These are phyloP conservation scores for Rutilus rutilus DNA, from an alignment of 2,113 vertebrate species.

Conservation along the genomic window DNA sequence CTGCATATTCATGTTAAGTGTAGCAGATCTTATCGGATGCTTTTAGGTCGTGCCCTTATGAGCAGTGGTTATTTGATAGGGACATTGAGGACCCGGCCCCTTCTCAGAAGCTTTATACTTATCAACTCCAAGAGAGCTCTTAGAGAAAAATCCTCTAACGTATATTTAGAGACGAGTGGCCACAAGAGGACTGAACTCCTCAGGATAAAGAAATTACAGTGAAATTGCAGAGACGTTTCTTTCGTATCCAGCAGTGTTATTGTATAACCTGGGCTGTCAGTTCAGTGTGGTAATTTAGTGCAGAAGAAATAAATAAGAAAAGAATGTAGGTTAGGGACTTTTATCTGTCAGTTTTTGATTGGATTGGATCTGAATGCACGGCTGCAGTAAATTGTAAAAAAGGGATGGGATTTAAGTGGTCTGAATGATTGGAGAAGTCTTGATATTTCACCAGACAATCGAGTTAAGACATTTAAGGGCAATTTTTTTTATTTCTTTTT, in stretches of 20 bases:
- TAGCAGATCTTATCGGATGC: constrained; percentile 28
- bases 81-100: constrained; percentile 35
- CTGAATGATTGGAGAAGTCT: no score
- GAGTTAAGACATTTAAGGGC: no score
- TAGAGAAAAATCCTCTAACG: constrained; percentile 45
- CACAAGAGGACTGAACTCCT: constrained; percentile 41
- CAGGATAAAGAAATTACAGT: constrained; percentile 13
- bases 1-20: constrained; percentile 17
- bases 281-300: background rate
- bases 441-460: no score
- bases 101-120: constrained; percentile 41
- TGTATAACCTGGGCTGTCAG: background rate
- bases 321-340: no score
- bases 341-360: no score
- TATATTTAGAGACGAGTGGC: constrained; percentile 46
- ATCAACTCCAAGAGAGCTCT: constrained; percentile 51
- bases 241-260: background rate
- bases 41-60: constrained; percentile 48
- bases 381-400: no score
- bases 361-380: no score
- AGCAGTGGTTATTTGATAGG: constrained; percentile 52
- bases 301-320: background rate
- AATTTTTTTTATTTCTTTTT: no score
- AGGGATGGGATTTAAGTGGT: no score
- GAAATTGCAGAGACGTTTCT: background rate